Conservation (phyloP, 1,140 invertebrate species). For the Pachyrhynchus sulphureomaculatus region DNA sequence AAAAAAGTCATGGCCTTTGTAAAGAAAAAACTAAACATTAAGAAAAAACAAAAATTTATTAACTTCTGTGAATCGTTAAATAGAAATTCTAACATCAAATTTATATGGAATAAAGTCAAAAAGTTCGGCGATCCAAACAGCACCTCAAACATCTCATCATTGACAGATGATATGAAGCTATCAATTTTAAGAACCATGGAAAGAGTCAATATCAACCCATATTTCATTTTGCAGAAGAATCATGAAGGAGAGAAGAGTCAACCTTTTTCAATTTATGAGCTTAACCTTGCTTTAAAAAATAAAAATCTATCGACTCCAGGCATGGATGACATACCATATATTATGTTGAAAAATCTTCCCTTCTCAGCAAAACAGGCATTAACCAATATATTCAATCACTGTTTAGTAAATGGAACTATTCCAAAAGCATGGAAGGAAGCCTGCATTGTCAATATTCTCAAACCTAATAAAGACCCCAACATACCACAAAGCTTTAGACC, state of each 20-base stretch:
- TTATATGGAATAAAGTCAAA: not conserved
- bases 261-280: too few species aligned
- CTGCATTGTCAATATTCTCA: conserved; percentile 7
- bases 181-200: not conserved
- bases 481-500: conserved; percentile 2
- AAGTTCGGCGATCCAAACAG: not conserved
- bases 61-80: not conserved
- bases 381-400: not conserved
- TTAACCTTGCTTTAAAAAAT: too few species aligned
- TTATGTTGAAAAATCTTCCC: conserved; percentile 1
- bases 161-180: not conserved
- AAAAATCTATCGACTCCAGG: conserved; percentile 2
- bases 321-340: conserved; percentile 3
- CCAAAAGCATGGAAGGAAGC: conserved; percentile 4
- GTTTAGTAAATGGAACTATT: not conserved
- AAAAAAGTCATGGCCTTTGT: not conserved
- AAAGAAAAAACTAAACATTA: too few species aligned
- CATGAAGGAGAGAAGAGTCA: too few species aligned
- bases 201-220: not conserved
- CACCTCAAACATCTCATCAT: not conserved
- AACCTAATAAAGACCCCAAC: conserved; percentile 9
- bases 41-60: not conserved
- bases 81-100: not conserved
- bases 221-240: not conserved
- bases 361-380: not conserved